Percentiles rank a stretch among this genome's conserved stretches.
phyloP scores from a whole-genome alignment of 2,888 invertebrate species.

The Xestia xanthographa region DNA sequence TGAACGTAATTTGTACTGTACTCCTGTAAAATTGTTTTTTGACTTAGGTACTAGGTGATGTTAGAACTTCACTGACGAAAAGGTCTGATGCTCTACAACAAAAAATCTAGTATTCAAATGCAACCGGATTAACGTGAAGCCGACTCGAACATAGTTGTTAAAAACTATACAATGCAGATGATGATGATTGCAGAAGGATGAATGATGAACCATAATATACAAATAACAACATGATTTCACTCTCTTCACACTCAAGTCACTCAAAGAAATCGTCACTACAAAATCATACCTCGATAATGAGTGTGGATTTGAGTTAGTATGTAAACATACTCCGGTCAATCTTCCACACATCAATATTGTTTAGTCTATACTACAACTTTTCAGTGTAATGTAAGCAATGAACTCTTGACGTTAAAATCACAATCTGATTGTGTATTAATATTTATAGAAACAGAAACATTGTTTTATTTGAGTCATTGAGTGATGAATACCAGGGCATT shows the following conservation, averaged over 20 bases:
- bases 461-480: constrained; percentile 19
- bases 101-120: background rate
- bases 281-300: constrained; percentile 35
- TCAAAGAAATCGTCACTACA: constrained; percentile 18
- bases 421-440: constrained; percentile 35
- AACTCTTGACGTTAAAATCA: constrained; percentile 45
- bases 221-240: background rate
- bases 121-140: background rate
- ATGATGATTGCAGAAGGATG: background rate
- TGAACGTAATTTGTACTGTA: too few relatives aligned
- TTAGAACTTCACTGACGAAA: too few relatives aligned
- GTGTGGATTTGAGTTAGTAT: constrained; percentile 31
- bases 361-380: constrained; percentile 60
- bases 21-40: too few relatives aligned
- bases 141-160: background rate
- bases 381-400: constrained; percentile 55
- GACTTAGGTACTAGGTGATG: too few relatives aligned
- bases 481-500: constrained; percentile 13
- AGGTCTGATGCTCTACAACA: background rate
- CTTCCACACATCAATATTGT: constrained; percentile 47
- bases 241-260: constrained; percentile 1
- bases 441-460: constrained; percentile 33
- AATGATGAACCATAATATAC: constrained; percentile 11
- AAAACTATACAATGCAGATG: background rate
- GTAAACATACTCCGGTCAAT: constrained; percentile 63